phyloP scores from a whole-genome alignment of 2,113 vertebrate genomes.

The human region GRCh38 chr6:63425501-63426000 shows the following conservation, averaged over 20 bases:
- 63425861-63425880: neutral
- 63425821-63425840: neutral
- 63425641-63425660: neutral
- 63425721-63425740: no score
- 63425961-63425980: neutral
- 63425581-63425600: neutral
- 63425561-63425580: constrained; percentile 8
- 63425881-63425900: no score
- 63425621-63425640: neutral
- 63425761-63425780: no score
- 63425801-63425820: no score
- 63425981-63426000: neutral
- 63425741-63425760: no score
- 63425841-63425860: neutral
- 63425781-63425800: no score
- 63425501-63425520: neutral
- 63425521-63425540: neutral
- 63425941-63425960: neutral
- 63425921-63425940: neutral
- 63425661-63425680: neutral
- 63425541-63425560: neutral
- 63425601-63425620: neutral
- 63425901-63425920: no score
- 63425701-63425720: no score
- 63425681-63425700: neutral